These are phyloP conservation scores for Polyergus mexicanus DNA, from an alignment of 1,140 invertebrate species.

Conservation along the genomic window DNA sequence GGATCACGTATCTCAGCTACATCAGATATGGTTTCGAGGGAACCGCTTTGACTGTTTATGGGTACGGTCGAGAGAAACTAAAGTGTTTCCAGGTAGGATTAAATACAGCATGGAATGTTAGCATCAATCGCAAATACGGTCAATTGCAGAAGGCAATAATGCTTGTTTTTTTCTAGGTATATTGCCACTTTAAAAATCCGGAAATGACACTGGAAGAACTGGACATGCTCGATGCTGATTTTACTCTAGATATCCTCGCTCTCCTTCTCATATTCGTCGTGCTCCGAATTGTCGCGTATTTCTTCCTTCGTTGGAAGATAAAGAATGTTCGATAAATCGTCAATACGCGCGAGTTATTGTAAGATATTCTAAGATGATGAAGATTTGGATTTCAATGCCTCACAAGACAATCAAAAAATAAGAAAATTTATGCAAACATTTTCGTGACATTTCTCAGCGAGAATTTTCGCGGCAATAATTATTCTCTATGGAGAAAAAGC, in stretches of 20 bases:
- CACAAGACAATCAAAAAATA: neutral
- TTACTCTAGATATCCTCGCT: conserved; percentile 93
- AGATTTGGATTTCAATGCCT: neutral
- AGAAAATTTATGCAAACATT: conserved; percentile 5
- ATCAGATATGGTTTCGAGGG: conserved; percentile 98
- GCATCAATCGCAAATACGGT: neutral
- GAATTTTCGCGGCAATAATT: neutral
- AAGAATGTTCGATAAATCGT: conserved; percentile 90
- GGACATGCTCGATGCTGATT: conserved; percentile 92
- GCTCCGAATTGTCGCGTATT: conserved; percentile 94
- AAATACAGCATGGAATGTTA: neutral
- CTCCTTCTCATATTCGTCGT: conserved; percentile 95
- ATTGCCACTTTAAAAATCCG: conserved; percentile 97
- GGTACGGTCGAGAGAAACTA: conserved; percentile 93
- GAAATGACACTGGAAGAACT: conserved; percentile 96
- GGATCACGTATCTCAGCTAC: conserved; percentile 98
- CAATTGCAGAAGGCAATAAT: neutral
- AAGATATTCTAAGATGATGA: conserved; percentile 22
- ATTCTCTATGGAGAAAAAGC: neutral
- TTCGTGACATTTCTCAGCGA: conserved; percentile 5
- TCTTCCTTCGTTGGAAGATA: conserved; percentile 97
- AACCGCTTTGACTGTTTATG: conserved; percentile 97
- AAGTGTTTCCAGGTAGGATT: conserved; percentile 90
- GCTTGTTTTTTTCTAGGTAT: conserved; percentile 85
- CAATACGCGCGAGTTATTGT: neutral